Evolutionary conservation across 2,888 invertebrate genomes (phyloP).

Genomic region (Octonoba sinensis): DNA sequence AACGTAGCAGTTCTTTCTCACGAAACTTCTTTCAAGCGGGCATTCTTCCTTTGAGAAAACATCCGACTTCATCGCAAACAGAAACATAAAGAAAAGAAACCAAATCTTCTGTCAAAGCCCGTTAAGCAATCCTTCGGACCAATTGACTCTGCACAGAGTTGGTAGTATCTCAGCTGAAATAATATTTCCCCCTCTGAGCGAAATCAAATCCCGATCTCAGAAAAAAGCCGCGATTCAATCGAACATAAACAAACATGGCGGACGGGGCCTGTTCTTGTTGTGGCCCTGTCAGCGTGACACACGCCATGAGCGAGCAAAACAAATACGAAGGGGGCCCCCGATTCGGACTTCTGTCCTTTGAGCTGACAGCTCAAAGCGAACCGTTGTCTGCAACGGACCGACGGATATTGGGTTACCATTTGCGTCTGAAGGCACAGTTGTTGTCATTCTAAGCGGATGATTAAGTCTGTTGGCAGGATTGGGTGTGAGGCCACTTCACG

Average conservation of each 20-base stretch:
- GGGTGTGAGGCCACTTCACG: no score
- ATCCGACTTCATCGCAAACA: no score
- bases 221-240: no score
- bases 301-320: slow-evolving; percentile 48
- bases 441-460: no score
- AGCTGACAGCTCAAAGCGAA: slow-evolving; percentile 26
- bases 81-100: slow-evolving; percentile 3
- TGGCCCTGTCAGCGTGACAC: slow-evolving; percentile 37
- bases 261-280: slow-evolving; percentile 9
- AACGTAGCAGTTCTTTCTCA: no score
- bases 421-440: no score
- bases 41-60: no score
- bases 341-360: neutral
- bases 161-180: slow-evolving; percentile 41
- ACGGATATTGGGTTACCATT: no score
- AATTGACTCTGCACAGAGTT: slow-evolving; percentile 29
- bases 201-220: neutral
- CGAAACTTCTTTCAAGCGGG: no score
- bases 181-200: slow-evolving; percentile 37
- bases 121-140: slow-evolving; percentile 34
- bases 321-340: slow-evolving; percentile 25
- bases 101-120: slow-evolving; percentile 39
- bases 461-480: no score
- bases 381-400: neutral
- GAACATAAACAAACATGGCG: slow-evolving; percentile 44